Evolutionary conservation across 2,888 invertebrate species (phyloP).

Genomic region (Apodemia duryi): DNA sequence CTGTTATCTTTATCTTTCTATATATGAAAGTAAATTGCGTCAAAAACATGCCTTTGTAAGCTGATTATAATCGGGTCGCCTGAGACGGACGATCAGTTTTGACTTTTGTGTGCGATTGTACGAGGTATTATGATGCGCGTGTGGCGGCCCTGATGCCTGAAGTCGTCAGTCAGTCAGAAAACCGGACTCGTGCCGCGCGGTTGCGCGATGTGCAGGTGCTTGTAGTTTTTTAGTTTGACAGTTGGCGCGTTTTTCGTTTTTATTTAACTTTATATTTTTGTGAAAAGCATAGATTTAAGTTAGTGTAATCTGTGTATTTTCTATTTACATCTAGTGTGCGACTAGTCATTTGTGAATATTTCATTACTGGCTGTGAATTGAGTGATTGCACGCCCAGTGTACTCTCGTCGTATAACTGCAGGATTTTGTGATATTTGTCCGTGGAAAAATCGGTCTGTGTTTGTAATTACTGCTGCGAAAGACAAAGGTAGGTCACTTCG

Average conservation of each 20-base stretch:
- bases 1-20: conserved; percentile 46
- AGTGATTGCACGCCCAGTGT: conserved; percentile 68
- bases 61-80: conserved; percentile 17
- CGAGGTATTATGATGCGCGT: conserved; percentile 14
- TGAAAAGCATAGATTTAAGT: conserved; percentile 76
- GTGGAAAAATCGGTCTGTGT: conserved; percentile 56
- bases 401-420: conserved; percentile 64
- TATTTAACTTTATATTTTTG: conserved; percentile 41
- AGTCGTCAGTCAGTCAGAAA: conserved; percentile 56
- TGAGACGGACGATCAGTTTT: conserved; percentile 43
- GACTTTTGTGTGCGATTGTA: conserved; percentile 27
- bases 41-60: conserved; percentile 48
- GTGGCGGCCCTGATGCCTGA: conserved; percentile 17
- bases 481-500: conserved; percentile 53
- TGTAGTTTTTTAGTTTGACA: conserved; percentile 79
- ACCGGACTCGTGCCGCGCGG: conserved; percentile 75
- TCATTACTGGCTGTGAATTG: conserved; percentile 66
- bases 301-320: conserved; percentile 77
- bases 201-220: conserved; percentile 73
- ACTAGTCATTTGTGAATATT: conserved; percentile 71
- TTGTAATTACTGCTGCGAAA: conserved; percentile 46
- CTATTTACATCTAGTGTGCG: conserved; percentile 65
- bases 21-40: conserved; percentile 67
- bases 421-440: conserved; percentile 69
- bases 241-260: conserved; percentile 77